Percentiles rank a stretch among this genome's conserved stretches.
These are phyloP conservation scores for Meta bourneti DNA, from an alignment of 2,888 invertebrate species.

Conservation along the genomic window DNA sequence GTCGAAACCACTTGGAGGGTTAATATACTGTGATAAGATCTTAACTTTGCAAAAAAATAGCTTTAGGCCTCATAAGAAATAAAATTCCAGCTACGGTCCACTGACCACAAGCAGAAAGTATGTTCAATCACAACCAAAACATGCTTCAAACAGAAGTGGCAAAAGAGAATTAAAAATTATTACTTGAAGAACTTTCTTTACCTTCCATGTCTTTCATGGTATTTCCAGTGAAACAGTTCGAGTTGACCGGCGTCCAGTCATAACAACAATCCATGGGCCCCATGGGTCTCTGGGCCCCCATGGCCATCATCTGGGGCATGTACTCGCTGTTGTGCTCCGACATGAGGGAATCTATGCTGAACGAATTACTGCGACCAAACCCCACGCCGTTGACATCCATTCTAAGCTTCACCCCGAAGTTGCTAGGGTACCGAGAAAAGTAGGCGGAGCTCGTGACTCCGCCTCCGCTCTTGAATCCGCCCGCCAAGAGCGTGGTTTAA, in stretches of 20 bases:
- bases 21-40: too few relatives aligned
- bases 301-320: slow-evolving; percentile 65
- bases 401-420: slow-evolving; percentile 32
- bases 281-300: slow-evolving; percentile 54
- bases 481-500: not conserved
- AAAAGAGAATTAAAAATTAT: too few relatives aligned
- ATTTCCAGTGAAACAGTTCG: slow-evolving; percentile 63
- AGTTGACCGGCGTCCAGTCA: slow-evolving; percentile 54
- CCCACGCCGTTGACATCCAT: slow-evolving; percentile 71
- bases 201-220: slow-evolving; percentile 76
- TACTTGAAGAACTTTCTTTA: not conserved
- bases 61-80: too few relatives aligned
- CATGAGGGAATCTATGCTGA: slow-evolving; percentile 73
- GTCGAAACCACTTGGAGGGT: too few relatives aligned
- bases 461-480: slow-evolving; percentile 12
- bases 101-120: too few relatives aligned
- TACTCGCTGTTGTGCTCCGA: slow-evolving; percentile 66
- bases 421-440: not conserved
- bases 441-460: slow-evolving; percentile 34
- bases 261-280: slow-evolving; percentile 67
- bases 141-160: too few relatives aligned
- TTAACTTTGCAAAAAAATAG: too few relatives aligned
- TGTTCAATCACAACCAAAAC: too few relatives aligned
- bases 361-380: slow-evolving; percentile 61
- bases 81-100: too few relatives aligned